Evolutionary conservation across 2,888 invertebrate genomes (phyloP).

Genomic region (Eurytoma adleriae): DNA sequence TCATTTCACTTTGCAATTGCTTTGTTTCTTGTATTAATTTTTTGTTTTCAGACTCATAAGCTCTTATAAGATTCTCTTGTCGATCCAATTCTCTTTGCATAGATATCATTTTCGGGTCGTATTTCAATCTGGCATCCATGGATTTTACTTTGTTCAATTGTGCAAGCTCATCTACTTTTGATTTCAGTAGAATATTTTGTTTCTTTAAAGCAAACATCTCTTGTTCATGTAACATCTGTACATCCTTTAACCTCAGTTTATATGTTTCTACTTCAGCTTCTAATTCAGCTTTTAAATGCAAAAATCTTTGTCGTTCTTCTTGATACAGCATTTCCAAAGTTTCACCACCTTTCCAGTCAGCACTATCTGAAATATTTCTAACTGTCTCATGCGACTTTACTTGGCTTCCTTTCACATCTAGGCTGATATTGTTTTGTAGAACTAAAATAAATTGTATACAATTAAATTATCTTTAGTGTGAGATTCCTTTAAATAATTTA

Average conservation of each 20-base stretch:
- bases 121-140: constrained; percentile 58
- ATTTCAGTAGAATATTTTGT: constrained; percentile 71
- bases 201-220: constrained; percentile 72
- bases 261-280: constrained; percentile 70
- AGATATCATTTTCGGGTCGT: constrained; percentile 63
- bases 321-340: constrained; percentile 64
- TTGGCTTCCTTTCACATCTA: constrained; percentile 55
- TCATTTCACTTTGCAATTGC: constrained; percentile 68
- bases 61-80: constrained; percentile 69
- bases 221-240: constrained; percentile 70
- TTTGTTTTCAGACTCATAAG: constrained; percentile 72
- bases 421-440: constrained; percentile 43
- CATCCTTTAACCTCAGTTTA: constrained; percentile 69
- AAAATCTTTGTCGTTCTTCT: constrained; percentile 70
- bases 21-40: constrained; percentile 70
- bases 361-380: constrained; percentile 45
- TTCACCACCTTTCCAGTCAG: constrained; percentile 42
- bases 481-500: neutral
- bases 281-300: constrained; percentile 68
- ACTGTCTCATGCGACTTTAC: constrained; percentile 49
- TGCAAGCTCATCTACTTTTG: constrained; percentile 69
- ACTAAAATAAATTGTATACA: constrained; percentile 28
- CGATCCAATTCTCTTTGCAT: constrained; percentile 70
- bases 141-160: constrained; percentile 62
- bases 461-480: neutral